A percentile compares a stretch with the other conserved stretches of the same genome.
phyloP scores from a whole-genome alignment of 2,797 vertebrate species.

The Garrulus glandarius region DNA sequence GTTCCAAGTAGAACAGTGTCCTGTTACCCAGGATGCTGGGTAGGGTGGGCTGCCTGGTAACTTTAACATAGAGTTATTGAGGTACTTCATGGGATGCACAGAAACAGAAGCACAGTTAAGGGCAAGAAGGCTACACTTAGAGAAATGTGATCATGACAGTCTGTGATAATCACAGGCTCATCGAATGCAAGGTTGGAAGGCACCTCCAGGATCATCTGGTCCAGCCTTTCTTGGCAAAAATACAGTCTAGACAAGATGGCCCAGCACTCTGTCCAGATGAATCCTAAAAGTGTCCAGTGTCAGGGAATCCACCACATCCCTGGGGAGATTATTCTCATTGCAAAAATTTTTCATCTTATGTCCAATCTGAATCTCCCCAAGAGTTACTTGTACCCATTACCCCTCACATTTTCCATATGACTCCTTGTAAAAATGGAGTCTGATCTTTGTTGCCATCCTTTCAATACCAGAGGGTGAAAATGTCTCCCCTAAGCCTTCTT shows the following conservation, averaged over 20 bases:
- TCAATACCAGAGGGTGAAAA: neutral
- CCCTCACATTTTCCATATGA: neutral
- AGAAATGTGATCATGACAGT: neutral
- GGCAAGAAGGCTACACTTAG: neutral
- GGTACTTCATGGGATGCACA: neutral
- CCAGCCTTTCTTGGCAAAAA: neutral
- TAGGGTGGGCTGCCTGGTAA: neutral
- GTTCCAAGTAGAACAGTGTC: neutral
- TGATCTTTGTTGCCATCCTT: neutral
- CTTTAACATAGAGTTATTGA: neutral
- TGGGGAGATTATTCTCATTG: neutral
- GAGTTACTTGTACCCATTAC: neutral
- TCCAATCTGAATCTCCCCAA: neutral
- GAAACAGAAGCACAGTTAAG: neutral
- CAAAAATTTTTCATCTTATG: neutral
- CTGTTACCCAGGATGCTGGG: neutral
- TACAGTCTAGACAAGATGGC: neutral
- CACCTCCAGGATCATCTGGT: neutral
- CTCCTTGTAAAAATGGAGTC: neutral
- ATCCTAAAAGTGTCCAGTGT: neutral
- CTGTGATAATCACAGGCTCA: neutral
- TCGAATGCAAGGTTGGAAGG: neutral
- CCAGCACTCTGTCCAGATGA: accelerated
- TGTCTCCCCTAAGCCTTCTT: neutral
- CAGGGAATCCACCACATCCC: neutral